Percentiles rank a stretch among this genome's conserved stretches.
Conservation (phyloP, 1,140 invertebrate species). For the Globodera ellingtonae region DNA sequence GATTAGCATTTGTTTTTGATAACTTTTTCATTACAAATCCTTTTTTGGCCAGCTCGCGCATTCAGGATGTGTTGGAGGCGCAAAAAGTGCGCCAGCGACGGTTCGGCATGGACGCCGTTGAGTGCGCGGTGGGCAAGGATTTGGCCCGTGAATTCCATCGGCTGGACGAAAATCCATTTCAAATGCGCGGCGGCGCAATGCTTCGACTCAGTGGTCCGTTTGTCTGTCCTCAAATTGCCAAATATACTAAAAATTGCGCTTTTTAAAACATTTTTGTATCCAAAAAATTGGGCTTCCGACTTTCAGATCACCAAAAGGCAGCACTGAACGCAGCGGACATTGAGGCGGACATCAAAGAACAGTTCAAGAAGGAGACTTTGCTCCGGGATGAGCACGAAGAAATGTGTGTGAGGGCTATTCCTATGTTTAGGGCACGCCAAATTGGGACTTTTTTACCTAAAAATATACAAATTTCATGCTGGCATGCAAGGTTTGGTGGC, state of each 20-base stretch:
- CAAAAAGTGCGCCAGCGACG: constrained; percentile 53
- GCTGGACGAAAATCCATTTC: constrained; percentile 60
- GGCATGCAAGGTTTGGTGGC: too few relatives aligned
- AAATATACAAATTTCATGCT: too few relatives aligned
- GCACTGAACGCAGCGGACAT: constrained; percentile 56
- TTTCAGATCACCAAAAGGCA: constrained; percentile 51
- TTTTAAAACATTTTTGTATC: background rate
- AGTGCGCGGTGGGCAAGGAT: constrained; percentile 63
- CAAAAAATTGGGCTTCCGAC: too few relatives aligned
- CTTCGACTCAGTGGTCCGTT: constrained; percentile 40
- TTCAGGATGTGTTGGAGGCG: constrained; percentile 58
- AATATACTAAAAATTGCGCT: background rate
- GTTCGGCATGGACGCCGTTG: constrained; percentile 59
- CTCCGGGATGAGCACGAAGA: constrained; percentile 63
- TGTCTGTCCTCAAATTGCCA: background rate
- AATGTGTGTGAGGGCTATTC: constrained; percentile 39
- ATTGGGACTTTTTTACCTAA: too few relatives aligned
- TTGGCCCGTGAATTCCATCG: constrained; percentile 55
- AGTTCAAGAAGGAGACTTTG: constrained; percentile 63
- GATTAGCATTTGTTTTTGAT: too few relatives aligned
- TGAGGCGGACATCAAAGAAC: constrained; percentile 62
- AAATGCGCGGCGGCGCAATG: constrained; percentile 57
- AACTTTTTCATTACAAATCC: too few relatives aligned
- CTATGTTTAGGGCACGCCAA: background rate
- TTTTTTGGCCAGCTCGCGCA: constrained; percentile 18